A percentile compares a stretch with the other conserved stretches of the same genome.
phyloP scores from a whole-genome alignment of 2,113 vertebrate genomes.

The Piaya cayana region DNA sequence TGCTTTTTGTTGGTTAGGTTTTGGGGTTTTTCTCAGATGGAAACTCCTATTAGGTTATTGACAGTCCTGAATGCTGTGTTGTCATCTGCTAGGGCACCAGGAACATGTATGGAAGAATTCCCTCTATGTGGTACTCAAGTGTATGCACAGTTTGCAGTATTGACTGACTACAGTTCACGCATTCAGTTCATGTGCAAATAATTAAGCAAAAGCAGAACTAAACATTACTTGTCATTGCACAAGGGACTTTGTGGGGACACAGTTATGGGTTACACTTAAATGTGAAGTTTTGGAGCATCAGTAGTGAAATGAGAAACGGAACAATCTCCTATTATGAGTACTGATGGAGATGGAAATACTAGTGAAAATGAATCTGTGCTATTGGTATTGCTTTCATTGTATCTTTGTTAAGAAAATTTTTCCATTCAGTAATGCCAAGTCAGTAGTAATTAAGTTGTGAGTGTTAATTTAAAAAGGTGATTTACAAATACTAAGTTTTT shows the following conservation, averaged over 20 bases:
- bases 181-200: background rate
- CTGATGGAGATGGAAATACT: background rate
- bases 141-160: background rate
- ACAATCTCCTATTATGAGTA: background rate
- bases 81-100: background rate
- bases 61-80: background rate
- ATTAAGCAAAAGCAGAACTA: background rate
- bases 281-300: background rate
- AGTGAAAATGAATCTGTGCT: background rate
- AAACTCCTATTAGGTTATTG: background rate
- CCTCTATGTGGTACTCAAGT: background rate
- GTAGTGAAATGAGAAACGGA: background rate
- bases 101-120: background rate
- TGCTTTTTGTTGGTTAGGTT: accelerated
- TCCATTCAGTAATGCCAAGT: background rate
- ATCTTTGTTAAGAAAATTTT: background rate
- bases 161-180: background rate
- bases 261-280: background rate
- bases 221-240: background rate
- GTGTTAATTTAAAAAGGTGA: background rate
- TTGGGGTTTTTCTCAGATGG: background rate
- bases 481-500: constrained; percentile 79
- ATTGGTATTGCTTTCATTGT: background rate
- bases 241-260: background rate
- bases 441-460: background rate